Base-by-base conservation (phyloP, 2,888 invertebrate species). In the Argyresthia albistria region DNA sequence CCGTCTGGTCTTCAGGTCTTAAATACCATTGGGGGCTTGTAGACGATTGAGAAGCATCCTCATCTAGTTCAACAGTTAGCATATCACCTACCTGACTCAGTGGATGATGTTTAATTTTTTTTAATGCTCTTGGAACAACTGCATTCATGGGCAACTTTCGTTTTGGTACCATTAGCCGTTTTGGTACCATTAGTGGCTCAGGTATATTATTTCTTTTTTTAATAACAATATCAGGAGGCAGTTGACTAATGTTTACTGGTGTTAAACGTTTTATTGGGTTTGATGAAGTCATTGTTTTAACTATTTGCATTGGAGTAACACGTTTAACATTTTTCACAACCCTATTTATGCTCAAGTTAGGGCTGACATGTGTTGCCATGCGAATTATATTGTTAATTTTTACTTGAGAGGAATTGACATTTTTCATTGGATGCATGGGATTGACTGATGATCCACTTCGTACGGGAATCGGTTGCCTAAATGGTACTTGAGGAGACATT, bases 11-110 rank as follows among this genome's bases (percentile, higher is more conserved):
- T 59, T 86, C 84, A n/a, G 87, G 86, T 53, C 74, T 71, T 52
- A 83, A 52, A 54, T 86, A 87, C 86, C 86, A 86, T 57, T 76
- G 76, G 15, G 76, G 86, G 48, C 69, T 66, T 12, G 64, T 55
- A 12, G 62, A 53, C 43, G 61, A 43, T 46, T 62, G 51, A 10
- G 65, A 43, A 7, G 57, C 54, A 15, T 79, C 78, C 65, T 83
- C 82, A 63, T 86, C 86, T 46, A 86, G 63, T 53, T 83, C 77
- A 6, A 84, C 79, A 51, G 78, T 80, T 50, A 70, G 61, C 35
- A 76, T 62, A 46, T 67, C 66, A 53, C 56, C 55, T 11, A 56
- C 14, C 43, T 66, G 36, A 55, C 57, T 61, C 10, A 67, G 4
- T 54, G 66, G 67, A 53, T 64, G 64, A 43, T 64, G 55, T 51